Base-by-base conservation (phyloP, 2,888 invertebrate genomes). In the Drymonia ruficornis region DNA sequence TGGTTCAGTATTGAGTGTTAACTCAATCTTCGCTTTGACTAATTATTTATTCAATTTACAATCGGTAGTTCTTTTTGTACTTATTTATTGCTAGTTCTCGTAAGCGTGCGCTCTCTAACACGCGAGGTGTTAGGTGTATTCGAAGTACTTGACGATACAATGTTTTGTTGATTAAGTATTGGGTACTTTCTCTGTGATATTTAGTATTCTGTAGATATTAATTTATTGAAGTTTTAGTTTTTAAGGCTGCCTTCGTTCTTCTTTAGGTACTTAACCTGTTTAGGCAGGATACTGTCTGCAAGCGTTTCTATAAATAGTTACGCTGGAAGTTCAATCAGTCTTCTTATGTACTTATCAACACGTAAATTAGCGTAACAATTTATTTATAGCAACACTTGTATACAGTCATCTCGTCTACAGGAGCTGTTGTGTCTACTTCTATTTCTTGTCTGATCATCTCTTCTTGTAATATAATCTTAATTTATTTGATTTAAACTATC, bases 131-230 rank as follows among this genome's bases (percentile, higher is more conserved):
- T 76, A 65, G 74, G 70, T 77, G 57, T 72, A 59, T 78, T 80
- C 80, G 68, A 83, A 81, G 78, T 84, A 78, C 80, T 87, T 86
- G 88, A 89, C 89, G 89, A 87, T 82, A 87, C 87, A 82, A 76
- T 83, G 78, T 78, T 80, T 83, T 86, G 87, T 89, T 87, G 83
- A 87, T 83, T 87, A 91, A 90, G 89, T 87, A 87, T 87, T 92
- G 93, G 93, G 93, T 93, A 92, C 87, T 86, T 86, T 84, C 87
- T 88, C 93, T 93, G 93, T 93, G 93, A 93, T 93, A 93, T 92
- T 89, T 87, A 91, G 89, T 90, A 90, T 90, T 90, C 85, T 87
- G 75, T 89, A 89, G 84, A 84, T 87, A 81, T 73, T 84, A 89
- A 91, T 91, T 92, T 91, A 91, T 92, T 92, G 80, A 84, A 72